These are phyloP conservation scores for Malurus alboscapulatus DNA, from an alignment of 2,113 vertebrate species.

Conservation along the genomic window DNA sequence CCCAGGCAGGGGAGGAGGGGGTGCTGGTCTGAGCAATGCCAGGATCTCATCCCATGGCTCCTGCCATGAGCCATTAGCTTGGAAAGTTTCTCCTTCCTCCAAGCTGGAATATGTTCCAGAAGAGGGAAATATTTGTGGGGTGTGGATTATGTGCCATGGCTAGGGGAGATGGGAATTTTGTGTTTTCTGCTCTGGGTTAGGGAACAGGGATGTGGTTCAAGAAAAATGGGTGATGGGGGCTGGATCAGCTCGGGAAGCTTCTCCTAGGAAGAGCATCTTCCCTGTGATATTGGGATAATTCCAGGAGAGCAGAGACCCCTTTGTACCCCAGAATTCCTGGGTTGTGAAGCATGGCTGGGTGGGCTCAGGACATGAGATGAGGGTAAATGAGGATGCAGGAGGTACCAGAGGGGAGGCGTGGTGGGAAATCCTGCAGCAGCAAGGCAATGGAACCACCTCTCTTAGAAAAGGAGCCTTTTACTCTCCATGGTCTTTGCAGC, in stretches of 20 bases:
- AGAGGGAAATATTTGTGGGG: not conserved
- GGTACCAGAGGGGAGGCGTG: rapidly evolving
- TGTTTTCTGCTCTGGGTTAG: rapidly evolving
- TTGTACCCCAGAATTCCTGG: not conserved
- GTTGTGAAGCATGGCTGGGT: not conserved
- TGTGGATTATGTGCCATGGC: not conserved
- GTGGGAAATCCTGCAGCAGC: not conserved
- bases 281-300: not conserved
- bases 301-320: not conserved
- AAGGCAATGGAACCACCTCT: no score
- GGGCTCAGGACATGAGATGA: not conserved
- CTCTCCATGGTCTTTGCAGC: not conserved
- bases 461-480: not conserved
- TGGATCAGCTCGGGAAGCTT: not conserved
- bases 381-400: not conserved
- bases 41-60: not conserved
- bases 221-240: rapidly evolving
- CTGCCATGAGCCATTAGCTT: not conserved
- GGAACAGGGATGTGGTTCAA: not conserved
- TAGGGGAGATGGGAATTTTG: not conserved
- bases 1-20: not conserved
- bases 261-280: not conserved
- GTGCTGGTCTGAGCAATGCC: not conserved
- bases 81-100: not conserved
- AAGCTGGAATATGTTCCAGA: not conserved